Base-by-base conservation (phyloP, 2,113 vertebrate species). In the Oncorhynchus keta region DNA sequence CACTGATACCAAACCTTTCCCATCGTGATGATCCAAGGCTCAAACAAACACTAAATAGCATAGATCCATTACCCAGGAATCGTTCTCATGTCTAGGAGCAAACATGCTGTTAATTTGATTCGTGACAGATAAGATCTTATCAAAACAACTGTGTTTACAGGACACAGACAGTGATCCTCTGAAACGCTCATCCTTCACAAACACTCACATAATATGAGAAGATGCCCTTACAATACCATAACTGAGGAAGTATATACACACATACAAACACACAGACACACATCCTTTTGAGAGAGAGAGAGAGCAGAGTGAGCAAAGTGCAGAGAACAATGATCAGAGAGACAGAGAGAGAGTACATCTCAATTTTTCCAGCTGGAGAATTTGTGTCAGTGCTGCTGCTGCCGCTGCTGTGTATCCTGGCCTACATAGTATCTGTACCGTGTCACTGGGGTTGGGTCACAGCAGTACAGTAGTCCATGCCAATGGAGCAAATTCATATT, bases 311-410 rank as follows among this genome's bases (percentile, higher is more conserved):
- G 39, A 45, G 9, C 89, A 68, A 35, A 75, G 69, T n/a, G 76
- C 11, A 57, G 77, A 26, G 45, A 55, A 13, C 39, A 45, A 9
- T 12, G 39, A 45, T 45, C 39, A 45, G 16, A 32, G 22, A 51
- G 16, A 61, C 51, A 73, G 20, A 7, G 32, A 74, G 12, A 8
- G 51, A 30, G 7, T 79, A 80, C 1, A 88, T 45, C 39, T 45
- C 8, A 39, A 76, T 78, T 82, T 81, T 81, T 88, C 78, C 74
- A 84, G 88, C 74, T 45, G 77, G 78, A 85, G 83, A 90, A 91
- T 90, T 85, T 89, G 84, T 92, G 90, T 90, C 91, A 91, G 87
- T 91, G 79, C 6, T 35, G 35, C 5, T 84, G 87, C 79, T 89
- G 82, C 79, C 30, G 71, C 39, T 45, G 39, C 39, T 45, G 39